These are phyloP conservation scores for Shargacucullia verbasci DNA, from an alignment of 2,888 invertebrate species.

Conservation along the genomic window DNA sequence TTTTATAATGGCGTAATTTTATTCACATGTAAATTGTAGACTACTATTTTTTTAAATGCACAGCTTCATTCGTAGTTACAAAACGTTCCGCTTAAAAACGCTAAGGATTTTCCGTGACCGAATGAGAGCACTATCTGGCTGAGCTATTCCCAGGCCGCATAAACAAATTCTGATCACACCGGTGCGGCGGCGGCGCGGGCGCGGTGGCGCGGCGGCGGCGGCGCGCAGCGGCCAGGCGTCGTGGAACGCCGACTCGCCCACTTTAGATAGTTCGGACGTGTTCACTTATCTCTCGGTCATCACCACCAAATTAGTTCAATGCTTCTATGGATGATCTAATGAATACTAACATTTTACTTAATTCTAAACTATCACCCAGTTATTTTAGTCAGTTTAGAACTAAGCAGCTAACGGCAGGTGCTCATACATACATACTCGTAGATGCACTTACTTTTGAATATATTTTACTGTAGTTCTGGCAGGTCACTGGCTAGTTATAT, in stretches of 20 bases:
- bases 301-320: conserved; percentile 44
- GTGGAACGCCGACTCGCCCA: conserved; percentile 55
- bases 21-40: conserved; percentile 75
- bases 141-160: conserved; percentile 83
- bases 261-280: conserved; percentile 55
- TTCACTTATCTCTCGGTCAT: conserved; percentile 50
- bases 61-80: conserved; percentile 82
- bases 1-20: conserved; percentile 70
- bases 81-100: conserved; percentile 82
- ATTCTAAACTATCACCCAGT: too few relatives aligned
- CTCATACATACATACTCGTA: too few relatives aligned
- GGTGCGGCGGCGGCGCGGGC: too few relatives aligned
- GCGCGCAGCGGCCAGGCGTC: conserved; percentile 58
- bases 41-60: conserved; percentile 75
- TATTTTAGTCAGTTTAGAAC: too few relatives aligned
- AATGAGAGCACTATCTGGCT: conserved; percentile 81
- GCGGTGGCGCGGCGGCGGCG: too few relatives aligned
- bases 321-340: conserved; percentile 8
- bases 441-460: background rate
- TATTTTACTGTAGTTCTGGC: conserved; percentile 13
- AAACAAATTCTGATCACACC: conserved; percentile 87
- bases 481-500: conserved; percentile 21
- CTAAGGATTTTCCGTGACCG: conserved; percentile 82
- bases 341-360: conserved; percentile 7
- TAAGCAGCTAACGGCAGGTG: too few relatives aligned